Evolutionary conservation across 2,797 vertebrate species (phyloP).

Genomic region (Acanthurus tractus): DNA sequence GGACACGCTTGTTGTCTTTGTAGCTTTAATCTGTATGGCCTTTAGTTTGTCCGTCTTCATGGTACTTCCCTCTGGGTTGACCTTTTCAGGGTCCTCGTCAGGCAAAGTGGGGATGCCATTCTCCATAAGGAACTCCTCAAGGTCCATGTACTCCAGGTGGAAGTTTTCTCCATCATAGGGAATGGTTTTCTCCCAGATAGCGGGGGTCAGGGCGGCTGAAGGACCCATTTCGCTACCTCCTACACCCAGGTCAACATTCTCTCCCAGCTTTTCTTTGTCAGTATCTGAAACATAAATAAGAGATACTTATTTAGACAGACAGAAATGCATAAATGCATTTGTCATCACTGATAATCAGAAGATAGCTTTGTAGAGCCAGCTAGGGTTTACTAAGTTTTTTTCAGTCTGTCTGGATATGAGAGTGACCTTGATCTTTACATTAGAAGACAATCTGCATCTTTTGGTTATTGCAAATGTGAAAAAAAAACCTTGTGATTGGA

Average conservation of each 20-base stretch:
- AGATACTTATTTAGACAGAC: background rate
- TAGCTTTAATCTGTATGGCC: background rate
- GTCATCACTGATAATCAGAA: background rate
- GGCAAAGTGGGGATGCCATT: constrained; percentile 90
- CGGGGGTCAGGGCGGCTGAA: constrained; percentile 94
- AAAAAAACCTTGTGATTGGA: background rate
- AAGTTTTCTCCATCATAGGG: constrained; percentile 96
- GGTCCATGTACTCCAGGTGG: constrained; percentile 98
- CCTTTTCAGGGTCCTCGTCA: constrained; percentile 53
- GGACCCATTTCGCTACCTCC: constrained; percentile 83
- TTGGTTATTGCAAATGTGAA: too few relatives aligned
- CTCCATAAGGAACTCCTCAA: constrained; percentile 97
- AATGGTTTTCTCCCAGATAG: constrained; percentile 99
- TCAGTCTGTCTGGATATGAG: background rate
- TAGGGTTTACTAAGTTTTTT: background rate
- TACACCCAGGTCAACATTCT: constrained; percentile 59
- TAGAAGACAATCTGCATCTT: background rate
- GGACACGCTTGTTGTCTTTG: constrained; percentile 13
- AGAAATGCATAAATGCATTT: background rate
- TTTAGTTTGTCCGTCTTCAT: constrained; percentile 65
- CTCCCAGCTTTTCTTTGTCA: constrained; percentile 83
- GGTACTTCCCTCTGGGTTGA: constrained; percentile 33
- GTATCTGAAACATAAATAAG: constrained; percentile 76
- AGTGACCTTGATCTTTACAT: background rate
- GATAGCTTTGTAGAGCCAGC: background rate